A percentile compares a stretch with the other conserved stretches of the same genome.
These are phyloP conservation scores for Troglohyphantes excavatus DNA, from an alignment of 2,888 invertebrate species.

Conservation along the genomic window DNA sequence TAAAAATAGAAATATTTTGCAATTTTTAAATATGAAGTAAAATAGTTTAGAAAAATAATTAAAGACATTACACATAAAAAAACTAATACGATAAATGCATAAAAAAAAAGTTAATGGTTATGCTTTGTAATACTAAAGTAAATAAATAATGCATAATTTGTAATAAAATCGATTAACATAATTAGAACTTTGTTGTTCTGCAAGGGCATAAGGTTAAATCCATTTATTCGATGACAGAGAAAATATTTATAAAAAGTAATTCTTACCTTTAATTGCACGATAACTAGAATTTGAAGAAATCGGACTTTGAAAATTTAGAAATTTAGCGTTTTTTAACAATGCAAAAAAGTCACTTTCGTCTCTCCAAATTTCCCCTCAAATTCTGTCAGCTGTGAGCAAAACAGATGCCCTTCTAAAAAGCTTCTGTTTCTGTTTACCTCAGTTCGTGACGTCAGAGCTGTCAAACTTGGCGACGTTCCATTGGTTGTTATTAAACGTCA, in stretches of 20 bases:
- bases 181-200: constrained; percentile 12
- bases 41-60: too few relatives aligned
- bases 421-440: constrained; percentile 74
- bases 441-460: constrained; percentile 70
- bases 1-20: too few relatives aligned
- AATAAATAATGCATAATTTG: too few relatives aligned
- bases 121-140: too few relatives aligned
- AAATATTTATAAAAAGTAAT: neutral
- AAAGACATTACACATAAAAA: too few relatives aligned
- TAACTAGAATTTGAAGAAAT: neutral
- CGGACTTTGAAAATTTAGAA: neutral
- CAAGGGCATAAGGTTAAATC: constrained; percentile 70
- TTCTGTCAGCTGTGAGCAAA: constrained; percentile 70
- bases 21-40: too few relatives aligned
- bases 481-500: constrained; percentile 57
- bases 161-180: neutral
- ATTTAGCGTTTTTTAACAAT: neutral
- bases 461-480: constrained; percentile 76
- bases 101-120: too few relatives aligned
- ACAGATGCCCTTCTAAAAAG: constrained; percentile 67
- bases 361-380: constrained; percentile 36
- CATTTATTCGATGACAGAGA: neutral
- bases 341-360: constrained; percentile 35
- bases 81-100: too few relatives aligned
- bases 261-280: constrained; percentile 10